These are phyloP conservation scores for Synanthedon vespiformis DNA, from an alignment of 2,888 invertebrate species.

Conservation along the genomic window DNA sequence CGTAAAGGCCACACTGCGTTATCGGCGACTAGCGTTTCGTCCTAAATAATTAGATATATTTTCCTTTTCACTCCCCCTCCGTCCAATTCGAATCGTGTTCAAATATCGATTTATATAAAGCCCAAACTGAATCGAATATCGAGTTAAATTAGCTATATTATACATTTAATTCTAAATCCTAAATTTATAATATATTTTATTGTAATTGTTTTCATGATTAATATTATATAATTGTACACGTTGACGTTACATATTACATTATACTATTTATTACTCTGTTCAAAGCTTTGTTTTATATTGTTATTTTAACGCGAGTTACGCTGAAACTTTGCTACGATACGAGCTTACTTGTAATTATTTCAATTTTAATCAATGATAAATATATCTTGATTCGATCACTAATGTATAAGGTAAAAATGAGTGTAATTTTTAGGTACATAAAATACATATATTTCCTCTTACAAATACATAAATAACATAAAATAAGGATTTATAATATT, in stretches of 20 bases:
- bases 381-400: slow-evolving; percentile 31
- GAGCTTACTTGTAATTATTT: slow-evolving; percentile 48
- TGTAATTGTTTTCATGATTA: too few species aligned
- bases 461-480: slow-evolving; percentile 39
- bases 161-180: not conserved
- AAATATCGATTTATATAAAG: slow-evolving; percentile 21
- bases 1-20: too few species aligned
- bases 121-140: slow-evolving; percentile 7
- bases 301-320: not conserved
- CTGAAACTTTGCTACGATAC: slow-evolving; percentile 29
- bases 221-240: too few species aligned
- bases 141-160: not conserved
- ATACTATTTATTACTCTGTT: not conserved
- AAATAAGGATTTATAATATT: slow-evolving; percentile 52
- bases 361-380: slow-evolving; percentile 21
- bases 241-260: too few species aligned
- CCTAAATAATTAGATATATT: slow-evolving; percentile 17
- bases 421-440: slow-evolving; percentile 37
- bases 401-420: slow-evolving; percentile 30
- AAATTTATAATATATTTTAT: too few species aligned
- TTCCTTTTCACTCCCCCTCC: slow-evolving; percentile 48
- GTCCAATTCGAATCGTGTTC: slow-evolving; percentile 63
- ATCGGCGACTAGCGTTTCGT: not conserved
- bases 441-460: slow-evolving; percentile 40
- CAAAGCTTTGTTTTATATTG: not conserved